phyloP scores from a whole-genome alignment of 2,113 vertebrate genomes.

The Hucho hucho region DNA sequence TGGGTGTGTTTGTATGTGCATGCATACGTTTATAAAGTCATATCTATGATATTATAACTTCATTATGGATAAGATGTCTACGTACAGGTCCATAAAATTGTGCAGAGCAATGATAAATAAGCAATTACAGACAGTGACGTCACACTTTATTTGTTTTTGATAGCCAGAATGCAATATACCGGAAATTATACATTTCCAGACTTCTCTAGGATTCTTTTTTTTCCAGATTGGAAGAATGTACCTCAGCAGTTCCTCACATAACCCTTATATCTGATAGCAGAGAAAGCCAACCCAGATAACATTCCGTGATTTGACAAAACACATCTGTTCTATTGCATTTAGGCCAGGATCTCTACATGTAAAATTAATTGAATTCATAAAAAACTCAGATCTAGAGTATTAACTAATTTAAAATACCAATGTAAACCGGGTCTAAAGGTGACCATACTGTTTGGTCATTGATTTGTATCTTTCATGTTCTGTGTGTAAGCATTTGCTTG shows the following conservation, averaged over 20 bases:
- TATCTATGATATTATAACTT: neutral
- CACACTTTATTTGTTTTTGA: too few species aligned
- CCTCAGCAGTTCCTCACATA: too few species aligned
- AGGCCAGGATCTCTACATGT: too few species aligned
- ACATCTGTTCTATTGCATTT: too few species aligned
- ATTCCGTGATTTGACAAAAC: too few species aligned
- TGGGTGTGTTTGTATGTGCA: too few species aligned
- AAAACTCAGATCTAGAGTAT: neutral
- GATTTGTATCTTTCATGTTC: neutral
- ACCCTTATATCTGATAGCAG: too few species aligned
- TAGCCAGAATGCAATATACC: too few species aligned
- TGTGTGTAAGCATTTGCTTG: neutral
- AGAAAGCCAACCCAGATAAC: too few species aligned
- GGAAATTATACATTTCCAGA: too few species aligned
- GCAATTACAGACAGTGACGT: neutral
- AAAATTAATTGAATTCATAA: neutral
- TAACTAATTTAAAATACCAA: neutral
- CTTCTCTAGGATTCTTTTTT: too few species aligned
- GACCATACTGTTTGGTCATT: neutral
- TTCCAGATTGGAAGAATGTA: too few species aligned
- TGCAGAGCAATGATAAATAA: neutral
- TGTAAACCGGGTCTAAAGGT: neutral
- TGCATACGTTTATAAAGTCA: neutral
- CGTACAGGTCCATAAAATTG: neutral
- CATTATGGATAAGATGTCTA: neutral